Base-by-base conservation (phyloP, 2,888 invertebrate genomes). In the Microplitis deprimator region DNA sequence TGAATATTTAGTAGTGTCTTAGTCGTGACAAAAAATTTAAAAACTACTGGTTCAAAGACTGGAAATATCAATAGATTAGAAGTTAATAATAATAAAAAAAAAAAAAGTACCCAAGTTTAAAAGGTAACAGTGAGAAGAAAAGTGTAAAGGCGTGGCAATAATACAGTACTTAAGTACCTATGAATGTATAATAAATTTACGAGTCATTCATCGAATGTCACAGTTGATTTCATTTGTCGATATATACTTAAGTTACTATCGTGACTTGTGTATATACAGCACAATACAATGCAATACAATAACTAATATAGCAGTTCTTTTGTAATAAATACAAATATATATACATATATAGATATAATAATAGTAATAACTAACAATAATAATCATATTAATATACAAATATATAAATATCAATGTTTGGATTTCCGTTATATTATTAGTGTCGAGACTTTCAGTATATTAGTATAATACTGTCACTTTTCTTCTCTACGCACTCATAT, bases 221-320 rank as follows among this genome's bases (percentile, higher is more conserved):
- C 73, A 73, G 73, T 73, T 64, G 73, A 73, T 67, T 73, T 73
- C 67, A 73, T 73, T 20, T 67, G 59, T 73, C 65, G 67, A 73
- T 64, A 29, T 62, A 7, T 73, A 64, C 41, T 39, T 64, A 65
- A 65, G 17, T 20, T 50, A 50, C 50, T 50, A 50, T 50, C 50
- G 50, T 50, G 50, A 50, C 50, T 50, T 50, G 13, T 50, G 50
- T 50, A 5, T 50, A 50, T 50, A 50, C 50, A 50, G 6, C 50
- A 50, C 50, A 50, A 50, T 50, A 50, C 50, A 50, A 50, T 50
- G 50, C 50, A 50, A 50, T 50, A 50, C 50, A 50, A 50, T 50
- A 50, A 50, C 50, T 50, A 50, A 50, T 50, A 50, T 50, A 50
- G 50, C 50, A 50, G 50, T 50, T 50, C 50, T 50, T 50, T 50